Base-by-base conservation (phyloP, 2,888 invertebrate species). In the Aspidiotus destructor region DNA sequence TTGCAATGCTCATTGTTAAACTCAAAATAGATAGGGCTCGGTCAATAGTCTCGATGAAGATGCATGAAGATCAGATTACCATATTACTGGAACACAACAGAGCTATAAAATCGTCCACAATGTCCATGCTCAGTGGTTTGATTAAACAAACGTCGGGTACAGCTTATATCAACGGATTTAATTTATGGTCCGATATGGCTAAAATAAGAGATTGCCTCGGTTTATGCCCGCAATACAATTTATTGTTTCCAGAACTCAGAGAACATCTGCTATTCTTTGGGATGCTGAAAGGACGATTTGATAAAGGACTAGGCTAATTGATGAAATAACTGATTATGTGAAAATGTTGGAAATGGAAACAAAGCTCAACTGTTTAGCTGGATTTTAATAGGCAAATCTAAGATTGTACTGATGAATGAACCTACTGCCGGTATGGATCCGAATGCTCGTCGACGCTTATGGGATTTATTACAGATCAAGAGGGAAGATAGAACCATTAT, bases 81-180 rank as follows among this genome's bases (percentile, higher is more conserved):
- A 91, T 89, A 2, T 76, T 89, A n/a, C 78, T 91, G 54, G 89
- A 89, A 0, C 88, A 89, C 74, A 92, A 92, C 75, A 94, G 95
- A 5, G 94, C 94, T 61, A 94, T 94, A 10, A 95, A 95, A 80
- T 92, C 93, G 0, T 94, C 95, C 0, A 92, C 93, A 1, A 92
- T 95, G 82, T 90, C 91, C 0, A 93, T 95, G 87, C 78, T 95
- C 57, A 93, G 92, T 53, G 94, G 85, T 55, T 85, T 88, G 78
- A 80, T 86, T 69, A 81, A 84, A 28, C 84, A 85, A 6, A 84
- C 84, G 0, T 80, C 81, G 17, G 91, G 91, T 0, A 85, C 85
- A 11, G 88, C 89, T 0, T 78, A 81, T 54, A 80, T 91, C 16
- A 86, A 85, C 70, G 89, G 88, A 15, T 83, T 82, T 74, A 86